These are phyloP conservation scores for Sparus aurata DNA, from an alignment of 2,797 vertebrate species.

Conservation along the genomic window DNA sequence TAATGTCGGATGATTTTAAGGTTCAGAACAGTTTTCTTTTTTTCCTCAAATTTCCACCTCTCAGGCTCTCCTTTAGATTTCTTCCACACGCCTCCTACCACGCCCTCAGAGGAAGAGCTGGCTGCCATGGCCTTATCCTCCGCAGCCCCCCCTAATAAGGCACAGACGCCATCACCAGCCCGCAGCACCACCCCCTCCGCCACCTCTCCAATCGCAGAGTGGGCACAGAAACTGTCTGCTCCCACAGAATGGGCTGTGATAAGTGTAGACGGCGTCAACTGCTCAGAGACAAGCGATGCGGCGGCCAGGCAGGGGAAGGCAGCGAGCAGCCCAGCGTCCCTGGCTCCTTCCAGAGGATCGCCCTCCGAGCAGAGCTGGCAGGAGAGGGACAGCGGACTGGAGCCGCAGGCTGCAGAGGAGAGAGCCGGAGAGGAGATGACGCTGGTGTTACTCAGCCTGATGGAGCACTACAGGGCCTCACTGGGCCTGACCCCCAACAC, in stretches of 20 bases:
- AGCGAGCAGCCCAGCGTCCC: slow-evolving; percentile 19
- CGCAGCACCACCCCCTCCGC: slow-evolving; percentile 44
- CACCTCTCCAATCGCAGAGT: slow-evolving; percentile 45
- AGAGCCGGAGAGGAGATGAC: slow-evolving; percentile 69
- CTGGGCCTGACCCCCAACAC: slow-evolving; percentile 65
- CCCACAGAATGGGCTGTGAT: slow-evolving; percentile 79
- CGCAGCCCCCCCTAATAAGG: slow-evolving; percentile 53
- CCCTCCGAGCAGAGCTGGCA: slow-evolving; percentile 73
- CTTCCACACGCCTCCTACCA: slow-evolving; percentile 83
- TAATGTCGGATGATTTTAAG: slow-evolving; percentile 23
- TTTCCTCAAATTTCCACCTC: slow-evolving; percentile 10
- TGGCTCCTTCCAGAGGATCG: slow-evolving; percentile 44
- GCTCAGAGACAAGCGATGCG: slow-evolving; percentile 40
- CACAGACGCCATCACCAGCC: slow-evolving; percentile 57
- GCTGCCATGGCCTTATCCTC: slow-evolving; percentile 73
- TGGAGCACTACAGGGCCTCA: slow-evolving; percentile 77
- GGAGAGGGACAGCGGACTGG: slow-evolving; percentile 76
- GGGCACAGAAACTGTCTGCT: slow-evolving; percentile 60
- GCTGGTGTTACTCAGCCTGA: slow-evolving; percentile 75
- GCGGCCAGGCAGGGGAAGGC: slow-evolving; percentile 31
- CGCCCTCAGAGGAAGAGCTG: slow-evolving; percentile 77
- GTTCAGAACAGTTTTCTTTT: slow-evolving; percentile 16
- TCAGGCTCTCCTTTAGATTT: slow-evolving; percentile 84
- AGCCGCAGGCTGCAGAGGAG: slow-evolving; percentile 67
- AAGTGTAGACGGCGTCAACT: slow-evolving; percentile 49